These are phyloP conservation scores for Pachypsylla venusta DNA, from an alignment of 1,140 invertebrate species.

Conservation along the genomic window DNA sequence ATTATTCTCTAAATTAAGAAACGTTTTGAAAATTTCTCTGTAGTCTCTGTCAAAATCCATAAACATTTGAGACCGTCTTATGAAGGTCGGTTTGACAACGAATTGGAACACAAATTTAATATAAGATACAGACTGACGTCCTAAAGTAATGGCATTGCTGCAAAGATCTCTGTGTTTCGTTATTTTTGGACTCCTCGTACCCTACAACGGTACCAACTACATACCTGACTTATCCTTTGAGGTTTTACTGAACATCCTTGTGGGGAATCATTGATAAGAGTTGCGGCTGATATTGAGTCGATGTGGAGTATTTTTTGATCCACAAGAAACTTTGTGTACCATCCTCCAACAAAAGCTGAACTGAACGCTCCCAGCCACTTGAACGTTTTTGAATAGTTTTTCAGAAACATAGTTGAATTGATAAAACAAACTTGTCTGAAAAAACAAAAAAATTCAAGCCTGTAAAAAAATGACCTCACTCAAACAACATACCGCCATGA, in stretches of 20 bases:
- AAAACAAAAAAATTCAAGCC: too few species aligned
- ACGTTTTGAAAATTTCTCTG: too few species aligned
- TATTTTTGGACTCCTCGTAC: background rate
- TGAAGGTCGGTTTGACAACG: background rate
- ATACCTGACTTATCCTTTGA: conserved; percentile 16
- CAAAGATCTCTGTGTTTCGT: too few species aligned
- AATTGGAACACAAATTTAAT: background rate
- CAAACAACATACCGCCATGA: too few species aligned
- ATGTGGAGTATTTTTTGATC: conserved; percentile 28
- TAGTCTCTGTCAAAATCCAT: background rate
- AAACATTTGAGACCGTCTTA: background rate
- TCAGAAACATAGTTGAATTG: too few species aligned
- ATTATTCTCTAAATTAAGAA: too few species aligned
- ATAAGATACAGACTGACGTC: background rate
- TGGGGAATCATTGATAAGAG: conserved; percentile 13
- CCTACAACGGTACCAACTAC: conserved; percentile 14
- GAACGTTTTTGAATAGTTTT: too few species aligned
- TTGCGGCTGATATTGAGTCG: conserved; percentile 20
- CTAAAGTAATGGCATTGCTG: too few species aligned
- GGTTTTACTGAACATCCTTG: conserved; percentile 16
- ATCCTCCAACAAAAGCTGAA: conserved; percentile 9
- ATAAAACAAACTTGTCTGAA: too few species aligned
- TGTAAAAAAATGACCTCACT: too few species aligned
- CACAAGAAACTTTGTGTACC: conserved; percentile 16
- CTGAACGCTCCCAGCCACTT: too few species aligned